Conservation (phyloP, 2,113 vertebrate genomes). For the Scomber japonicus region DNA sequence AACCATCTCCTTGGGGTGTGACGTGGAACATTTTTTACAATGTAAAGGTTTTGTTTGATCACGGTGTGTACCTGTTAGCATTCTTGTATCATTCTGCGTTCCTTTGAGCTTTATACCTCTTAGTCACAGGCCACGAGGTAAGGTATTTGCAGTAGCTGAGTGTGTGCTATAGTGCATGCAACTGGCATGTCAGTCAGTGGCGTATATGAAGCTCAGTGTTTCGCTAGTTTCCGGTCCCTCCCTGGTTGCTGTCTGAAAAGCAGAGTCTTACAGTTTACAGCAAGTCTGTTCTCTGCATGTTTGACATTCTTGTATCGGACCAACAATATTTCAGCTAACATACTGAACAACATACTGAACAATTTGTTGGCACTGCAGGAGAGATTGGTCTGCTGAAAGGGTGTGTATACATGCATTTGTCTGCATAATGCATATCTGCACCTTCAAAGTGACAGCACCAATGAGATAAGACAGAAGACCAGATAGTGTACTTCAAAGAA, state of each 20-base stretch:
- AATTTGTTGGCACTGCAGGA: background rate
- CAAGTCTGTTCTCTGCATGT: constrained; percentile 18
- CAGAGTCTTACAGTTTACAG: constrained; percentile 30
- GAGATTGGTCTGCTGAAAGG: background rate
- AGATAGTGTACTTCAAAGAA: constrained; percentile 22
- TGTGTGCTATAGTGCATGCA: constrained; percentile 26
- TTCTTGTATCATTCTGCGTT: background rate
- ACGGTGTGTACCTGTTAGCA: background rate
- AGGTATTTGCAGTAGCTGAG: constrained; percentile 18
- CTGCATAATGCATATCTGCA: background rate
- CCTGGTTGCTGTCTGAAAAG: constrained; percentile 28
- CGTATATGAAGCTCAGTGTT: constrained; percentile 31
- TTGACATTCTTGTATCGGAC: constrained; percentile 47
- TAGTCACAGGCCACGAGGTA: constrained; percentile 6
- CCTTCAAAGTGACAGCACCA: background rate
- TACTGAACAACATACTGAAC: background rate
- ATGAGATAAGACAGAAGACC: constrained; percentile 27
- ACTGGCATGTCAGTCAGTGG: constrained; percentile 29
- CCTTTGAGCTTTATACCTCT: constrained; percentile 4
- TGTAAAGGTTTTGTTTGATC: background rate
- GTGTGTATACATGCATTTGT: background rate
- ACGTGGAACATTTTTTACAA: background rate
- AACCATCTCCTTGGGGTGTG: background rate
- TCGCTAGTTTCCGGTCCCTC: constrained; percentile 41
- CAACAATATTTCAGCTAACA: constrained; percentile 24